Evolutionary conservation across 2,888 invertebrate species (phyloP).

Genomic region (Pachymerium ferrugineum): DNA sequence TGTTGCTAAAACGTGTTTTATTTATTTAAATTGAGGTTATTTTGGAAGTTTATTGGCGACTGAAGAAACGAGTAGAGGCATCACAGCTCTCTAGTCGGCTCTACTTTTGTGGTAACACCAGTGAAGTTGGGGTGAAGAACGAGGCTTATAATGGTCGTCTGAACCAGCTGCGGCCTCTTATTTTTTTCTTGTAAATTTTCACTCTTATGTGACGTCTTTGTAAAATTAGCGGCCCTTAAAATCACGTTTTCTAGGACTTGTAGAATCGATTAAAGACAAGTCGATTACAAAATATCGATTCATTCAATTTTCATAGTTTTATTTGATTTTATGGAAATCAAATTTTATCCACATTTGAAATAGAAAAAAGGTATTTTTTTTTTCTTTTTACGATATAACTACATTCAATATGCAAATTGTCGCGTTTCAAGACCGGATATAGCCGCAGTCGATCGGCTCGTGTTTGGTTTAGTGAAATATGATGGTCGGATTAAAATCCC

Average conservation of each 20-base stretch:
- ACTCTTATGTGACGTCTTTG: not conserved
- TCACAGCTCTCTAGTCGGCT: no score
- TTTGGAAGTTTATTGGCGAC: not conserved
- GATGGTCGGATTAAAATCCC: not conserved
- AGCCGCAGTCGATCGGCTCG: no score
- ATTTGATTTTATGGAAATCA: not conserved
- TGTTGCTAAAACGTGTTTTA: not conserved
- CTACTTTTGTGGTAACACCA: not conserved
- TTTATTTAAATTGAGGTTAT: constrained; percentile 2
- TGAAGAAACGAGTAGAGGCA: not conserved
- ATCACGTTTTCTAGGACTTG: no score
- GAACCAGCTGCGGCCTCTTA: not conserved
- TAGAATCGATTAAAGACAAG: no score
- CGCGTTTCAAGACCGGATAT: no score
- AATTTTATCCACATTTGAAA: no score
- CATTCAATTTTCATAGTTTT: no score
- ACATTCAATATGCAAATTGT: no score
- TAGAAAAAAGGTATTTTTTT: no score
- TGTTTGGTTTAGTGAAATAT: not conserved
- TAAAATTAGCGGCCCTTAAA: no score
- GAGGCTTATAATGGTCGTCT: not conserved
- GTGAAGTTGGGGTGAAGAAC: not conserved
- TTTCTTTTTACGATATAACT: no score
- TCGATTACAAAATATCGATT: no score
- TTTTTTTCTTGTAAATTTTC: not conserved